Percentiles rank a stretch among this genome's conserved stretches.
These are phyloP conservation scores for Epiperipatus broadwayi DNA, from an alignment of 2,888 invertebrate genomes.

Conservation along the genomic window DNA sequence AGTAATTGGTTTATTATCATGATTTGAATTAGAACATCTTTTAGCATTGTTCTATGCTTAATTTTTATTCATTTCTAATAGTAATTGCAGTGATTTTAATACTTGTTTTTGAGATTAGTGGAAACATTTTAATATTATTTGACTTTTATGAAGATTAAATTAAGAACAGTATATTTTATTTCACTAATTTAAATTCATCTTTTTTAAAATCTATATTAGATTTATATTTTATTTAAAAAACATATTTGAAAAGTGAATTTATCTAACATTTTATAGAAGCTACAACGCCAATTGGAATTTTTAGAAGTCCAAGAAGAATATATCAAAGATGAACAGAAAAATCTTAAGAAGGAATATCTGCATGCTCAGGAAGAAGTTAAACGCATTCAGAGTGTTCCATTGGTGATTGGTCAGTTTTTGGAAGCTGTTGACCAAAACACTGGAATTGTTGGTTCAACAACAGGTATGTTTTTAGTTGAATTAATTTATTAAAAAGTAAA, in stretches of 20 bases:
- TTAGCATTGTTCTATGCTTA: too few relatives aligned
- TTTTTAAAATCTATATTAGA: not conserved
- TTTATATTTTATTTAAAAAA: not conserved
- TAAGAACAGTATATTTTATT: not conserved
- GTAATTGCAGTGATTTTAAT: too few relatives aligned
- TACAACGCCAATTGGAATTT: conserved; percentile 88
- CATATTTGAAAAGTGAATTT: not conserved
- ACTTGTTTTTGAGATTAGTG: not conserved
- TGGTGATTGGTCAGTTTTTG: conserved; percentile 95
- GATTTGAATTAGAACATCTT: too few relatives aligned
- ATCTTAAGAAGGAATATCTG: conserved; percentile 91
- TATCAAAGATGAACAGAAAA: conserved; percentile 96
- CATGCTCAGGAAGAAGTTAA: conserved; percentile 82
- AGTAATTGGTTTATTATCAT: too few relatives aligned
- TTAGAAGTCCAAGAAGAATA: conserved; percentile 97
- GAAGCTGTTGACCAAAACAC: conserved; percentile 99
- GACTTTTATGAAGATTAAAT: not conserved
- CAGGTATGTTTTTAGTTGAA: conserved; percentile 33
- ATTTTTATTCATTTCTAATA: too few relatives aligned
- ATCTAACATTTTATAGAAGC: conserved; percentile 42
- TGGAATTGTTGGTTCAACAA: conserved; percentile 96
- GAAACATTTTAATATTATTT: not conserved
- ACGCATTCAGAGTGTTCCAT: conserved; percentile 91
- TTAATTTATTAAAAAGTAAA: not conserved
- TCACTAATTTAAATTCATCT: not conserved